Base-by-base conservation (phyloP, 2,113 vertebrate genomes). In the Artemisiospiza belli region DNA sequence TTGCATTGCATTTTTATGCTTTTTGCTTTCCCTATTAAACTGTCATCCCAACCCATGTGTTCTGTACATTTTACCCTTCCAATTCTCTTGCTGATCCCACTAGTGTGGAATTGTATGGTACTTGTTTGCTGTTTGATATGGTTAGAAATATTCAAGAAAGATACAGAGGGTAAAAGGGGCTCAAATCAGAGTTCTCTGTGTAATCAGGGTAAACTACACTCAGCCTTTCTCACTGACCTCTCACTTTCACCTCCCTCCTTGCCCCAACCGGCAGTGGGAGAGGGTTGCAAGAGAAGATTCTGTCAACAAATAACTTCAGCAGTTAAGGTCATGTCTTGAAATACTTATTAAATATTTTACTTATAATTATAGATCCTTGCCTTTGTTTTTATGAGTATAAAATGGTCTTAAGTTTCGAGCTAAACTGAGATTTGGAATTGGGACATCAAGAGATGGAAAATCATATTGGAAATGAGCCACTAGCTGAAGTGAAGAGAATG, bases 231-330 rank as follows among this genome's bases (percentile, higher is more conserved):
- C 30, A 39, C 12, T 55, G 35, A 33, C 35, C 21, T 10, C 16
- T 59, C 20, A 11, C 23, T 90, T 63, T 15, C 22, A 43, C 43
- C 10, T 66, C 37, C 7, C 9, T 64, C 9, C 6, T 12, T 33
- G 10, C 5, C 51, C 52, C 14, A 63, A 21, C 5, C 30, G 3
- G 6, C 0, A 0, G 4, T 10, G 9, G 19, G 28, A 88, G 6
- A 15, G 39, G 76, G 23, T 14, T 41, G 3, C 23, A 75, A 62
- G 49, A 85, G 18, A 7, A 67, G 22, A 19, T 59, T 69, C 22
- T 87, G 39, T 51, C 44, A 84, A 9, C 7, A 64, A 79, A 8
- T 2, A 7, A 52, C 14, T 72, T 84, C 66, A 73, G 14, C 27
- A 62, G 46, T 58, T 85, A 62, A 75, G 17, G 3, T 23, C 21